Conservation (phyloP, 2,888 invertebrate species). For the Teleiodes luculella region DNA sequence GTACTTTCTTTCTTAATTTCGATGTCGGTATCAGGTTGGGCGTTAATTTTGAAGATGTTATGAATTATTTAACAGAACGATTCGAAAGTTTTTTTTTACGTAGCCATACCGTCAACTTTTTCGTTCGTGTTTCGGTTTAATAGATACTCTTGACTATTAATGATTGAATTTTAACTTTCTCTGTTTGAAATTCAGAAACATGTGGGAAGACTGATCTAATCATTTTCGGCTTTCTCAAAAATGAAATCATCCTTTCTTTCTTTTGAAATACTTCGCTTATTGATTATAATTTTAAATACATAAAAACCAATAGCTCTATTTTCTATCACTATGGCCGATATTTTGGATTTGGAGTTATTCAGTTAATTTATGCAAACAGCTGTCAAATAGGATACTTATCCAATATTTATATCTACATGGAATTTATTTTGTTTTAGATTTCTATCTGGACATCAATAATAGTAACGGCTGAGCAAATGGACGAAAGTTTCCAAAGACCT, state of each 20-base stretch:
- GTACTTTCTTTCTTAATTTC: not conserved
- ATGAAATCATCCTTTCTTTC: not conserved
- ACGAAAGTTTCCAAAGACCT: slow-evolving; percentile 3
- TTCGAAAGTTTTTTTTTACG: slow-evolving; percentile 11
- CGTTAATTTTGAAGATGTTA: slow-evolving; percentile 6
- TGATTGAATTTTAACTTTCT: slow-evolving; percentile 5
- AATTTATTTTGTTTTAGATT: not conserved
- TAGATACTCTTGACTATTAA: slow-evolving; percentile 1
- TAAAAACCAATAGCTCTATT: too few relatives aligned
- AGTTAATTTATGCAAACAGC: too few relatives aligned
- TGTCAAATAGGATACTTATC: too few relatives aligned
- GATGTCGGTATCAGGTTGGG: not conserved
- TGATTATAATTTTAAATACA: too few relatives aligned
- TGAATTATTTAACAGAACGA: slow-evolving; percentile 13
- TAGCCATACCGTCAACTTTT: slow-evolving; percentile 7
- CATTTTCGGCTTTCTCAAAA: not conserved
- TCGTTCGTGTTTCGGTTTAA: slow-evolving; percentile 1
- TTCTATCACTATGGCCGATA: too few relatives aligned
- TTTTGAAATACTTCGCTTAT: too few relatives aligned
- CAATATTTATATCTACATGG: not conserved
- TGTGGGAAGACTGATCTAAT: not conserved
- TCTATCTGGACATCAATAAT: not conserved
- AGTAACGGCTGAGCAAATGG: slow-evolving; percentile 6
- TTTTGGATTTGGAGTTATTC: too few relatives aligned
- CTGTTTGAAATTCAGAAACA: not conserved